These are phyloP conservation scores for Ptilorrhoa leucosticta DNA, from an alignment of 2,113 vertebrate species.

Conservation along the genomic window DNA sequence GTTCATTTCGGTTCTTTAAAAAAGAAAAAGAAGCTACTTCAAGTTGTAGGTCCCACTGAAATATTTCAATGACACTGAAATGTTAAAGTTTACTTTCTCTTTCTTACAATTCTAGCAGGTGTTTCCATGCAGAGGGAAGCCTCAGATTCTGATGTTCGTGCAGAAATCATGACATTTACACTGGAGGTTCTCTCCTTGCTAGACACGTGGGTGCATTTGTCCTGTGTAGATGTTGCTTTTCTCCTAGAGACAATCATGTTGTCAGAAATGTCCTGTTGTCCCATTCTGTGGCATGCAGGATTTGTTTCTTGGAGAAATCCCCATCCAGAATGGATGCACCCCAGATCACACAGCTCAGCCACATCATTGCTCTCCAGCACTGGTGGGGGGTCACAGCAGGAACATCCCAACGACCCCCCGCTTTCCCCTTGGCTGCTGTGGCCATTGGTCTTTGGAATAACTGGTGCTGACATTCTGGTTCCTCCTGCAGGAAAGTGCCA, in stretches of 20 bases:
- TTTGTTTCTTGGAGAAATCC: background rate
- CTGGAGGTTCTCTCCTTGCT: background rate
- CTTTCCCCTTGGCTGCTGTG: background rate
- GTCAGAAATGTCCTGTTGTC: background rate
- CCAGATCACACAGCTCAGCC: background rate
- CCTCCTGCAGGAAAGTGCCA: background rate
- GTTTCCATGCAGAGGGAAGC: background rate
- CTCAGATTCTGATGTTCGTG: background rate
- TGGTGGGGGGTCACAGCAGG: background rate
- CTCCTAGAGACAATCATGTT: background rate
- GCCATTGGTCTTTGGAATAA: fast-evolving
- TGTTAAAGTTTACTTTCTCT: background rate
- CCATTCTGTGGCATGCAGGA: background rate
- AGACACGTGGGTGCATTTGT: fast-evolving
- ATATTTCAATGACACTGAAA: background rate
- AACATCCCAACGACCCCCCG: background rate
- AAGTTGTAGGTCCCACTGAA: background rate
- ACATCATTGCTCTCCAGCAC: fast-evolving
- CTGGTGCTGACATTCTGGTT: background rate
- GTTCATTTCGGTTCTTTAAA: background rate
- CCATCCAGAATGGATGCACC: background rate
- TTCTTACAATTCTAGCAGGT: background rate
- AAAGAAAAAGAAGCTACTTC: background rate
- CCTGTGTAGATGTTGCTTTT: background rate
- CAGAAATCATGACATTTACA: background rate